Percentiles rank a stretch among this genome's conserved stretches.
These are phyloP conservation scores for Diplolepis rosae DNA, from an alignment of 2,888 invertebrate genomes.

Conservation along the genomic window DNA sequence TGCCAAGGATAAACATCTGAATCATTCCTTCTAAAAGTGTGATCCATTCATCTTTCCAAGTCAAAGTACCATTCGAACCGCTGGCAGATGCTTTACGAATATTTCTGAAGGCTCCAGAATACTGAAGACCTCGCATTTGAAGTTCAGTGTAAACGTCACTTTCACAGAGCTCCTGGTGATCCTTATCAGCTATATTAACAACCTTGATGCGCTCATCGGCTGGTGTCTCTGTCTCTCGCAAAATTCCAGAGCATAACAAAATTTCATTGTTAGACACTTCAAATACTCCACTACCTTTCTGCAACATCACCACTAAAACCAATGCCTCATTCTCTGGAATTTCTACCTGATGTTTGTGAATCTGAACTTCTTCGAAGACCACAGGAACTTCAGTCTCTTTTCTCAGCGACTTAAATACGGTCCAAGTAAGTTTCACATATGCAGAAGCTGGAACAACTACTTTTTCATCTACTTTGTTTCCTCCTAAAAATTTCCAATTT, in stretches of 20 bases:
- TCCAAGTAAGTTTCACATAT: slow-evolving; percentile 75
- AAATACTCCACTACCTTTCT: slow-evolving; percentile 67
- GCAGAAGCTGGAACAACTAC: slow-evolving; percentile 78
- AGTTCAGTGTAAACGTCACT: slow-evolving; percentile 73
- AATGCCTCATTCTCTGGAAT: slow-evolving; percentile 73
- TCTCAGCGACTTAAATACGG: slow-evolving; percentile 73
- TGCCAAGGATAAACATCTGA: slow-evolving; percentile 56
- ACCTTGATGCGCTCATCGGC: slow-evolving; percentile 43
- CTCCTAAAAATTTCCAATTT: slow-evolving; percentile 71
- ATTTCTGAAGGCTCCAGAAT: slow-evolving; percentile 75
- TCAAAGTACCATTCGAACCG: slow-evolving; percentile 68
- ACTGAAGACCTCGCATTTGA: slow-evolving; percentile 75
- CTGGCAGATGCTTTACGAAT: slow-evolving; percentile 73
- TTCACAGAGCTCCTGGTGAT: slow-evolving; percentile 55
- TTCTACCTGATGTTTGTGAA: slow-evolving; percentile 70
- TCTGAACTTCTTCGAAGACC: slow-evolving; percentile 71
- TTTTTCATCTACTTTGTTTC: slow-evolving; percentile 78
- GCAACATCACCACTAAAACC: slow-evolving; percentile 64
- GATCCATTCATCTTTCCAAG: slow-evolving; percentile 51
- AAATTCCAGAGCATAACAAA: slow-evolving; percentile 81
- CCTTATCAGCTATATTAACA: neutral
- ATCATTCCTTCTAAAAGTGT: slow-evolving; percentile 82
- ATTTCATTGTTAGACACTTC: slow-evolving; percentile 81
- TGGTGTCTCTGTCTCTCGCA: slow-evolving; percentile 76
- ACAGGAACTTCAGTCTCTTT: slow-evolving; percentile 69